Percentiles rank a stretch among this genome's conserved stretches.
phyloP scores from a whole-genome alignment of 2,888 invertebrate genomes.

The Brachyopa scutellaris region DNA sequence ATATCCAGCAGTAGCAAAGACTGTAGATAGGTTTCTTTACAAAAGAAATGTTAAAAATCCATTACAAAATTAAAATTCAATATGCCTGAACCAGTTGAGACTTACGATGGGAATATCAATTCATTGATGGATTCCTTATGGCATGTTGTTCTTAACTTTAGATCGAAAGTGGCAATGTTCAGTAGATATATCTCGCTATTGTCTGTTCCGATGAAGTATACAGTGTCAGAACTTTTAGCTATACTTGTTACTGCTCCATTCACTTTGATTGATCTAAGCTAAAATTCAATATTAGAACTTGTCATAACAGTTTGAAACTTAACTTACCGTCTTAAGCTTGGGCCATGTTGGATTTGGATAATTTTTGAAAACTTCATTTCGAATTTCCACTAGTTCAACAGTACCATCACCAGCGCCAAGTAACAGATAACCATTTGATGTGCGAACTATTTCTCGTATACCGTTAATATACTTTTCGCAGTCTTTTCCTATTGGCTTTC shows the following conservation, averaged over 20 bases:
- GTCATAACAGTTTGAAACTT: background rate
- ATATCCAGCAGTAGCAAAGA: conserved; percentile 93
- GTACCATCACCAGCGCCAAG: conserved; percentile 94
- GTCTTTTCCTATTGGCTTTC: conserved; percentile 80
- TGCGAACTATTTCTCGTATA: conserved; percentile 85
- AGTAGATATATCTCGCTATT: conserved; percentile 92
- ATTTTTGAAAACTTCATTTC: conserved; percentile 81
- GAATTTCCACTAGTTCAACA: conserved; percentile 87
- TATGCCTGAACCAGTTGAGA: conserved; percentile 73
- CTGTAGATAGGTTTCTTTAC: conserved; percentile 88
- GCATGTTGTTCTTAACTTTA: conserved; percentile 90
- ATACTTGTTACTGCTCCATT: conserved; percentile 89
- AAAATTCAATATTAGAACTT: conserved; percentile 75
- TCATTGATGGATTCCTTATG: conserved; percentile 91
- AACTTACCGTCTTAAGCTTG: conserved; percentile 83
- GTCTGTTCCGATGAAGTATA: conserved; percentile 89
- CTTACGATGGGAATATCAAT: conserved; percentile 91
- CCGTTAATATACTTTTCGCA: conserved; percentile 81
- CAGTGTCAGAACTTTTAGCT: conserved; percentile 83
- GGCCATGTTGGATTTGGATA: conserved; percentile 84
- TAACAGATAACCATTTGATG: conserved; percentile 85
- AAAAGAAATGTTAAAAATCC: background rate
- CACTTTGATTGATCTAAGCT: conserved; percentile 84
- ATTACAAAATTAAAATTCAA: background rate
- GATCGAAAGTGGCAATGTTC: conserved; percentile 86